phyloP scores from a whole-genome alignment of 1,140 invertebrate species.

The Megathymus violae region DNA sequence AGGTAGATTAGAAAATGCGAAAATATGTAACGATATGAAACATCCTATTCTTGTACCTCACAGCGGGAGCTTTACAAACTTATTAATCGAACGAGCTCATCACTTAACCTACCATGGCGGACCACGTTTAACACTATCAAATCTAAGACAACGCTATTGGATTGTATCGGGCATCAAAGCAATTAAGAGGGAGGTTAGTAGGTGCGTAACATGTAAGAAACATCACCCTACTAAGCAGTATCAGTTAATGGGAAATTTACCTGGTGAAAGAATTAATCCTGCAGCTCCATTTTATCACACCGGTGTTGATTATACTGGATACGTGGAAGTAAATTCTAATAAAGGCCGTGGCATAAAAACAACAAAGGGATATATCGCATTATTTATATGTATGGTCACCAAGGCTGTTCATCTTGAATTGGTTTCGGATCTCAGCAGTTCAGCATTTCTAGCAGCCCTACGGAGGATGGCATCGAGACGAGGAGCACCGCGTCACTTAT shows the following conservation, averaged over 20 bases:
- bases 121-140: constrained; percentile 24
- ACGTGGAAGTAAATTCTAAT: constrained; percentile 51
- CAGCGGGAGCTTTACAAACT: constrained; percentile 44
- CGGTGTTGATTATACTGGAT: constrained; percentile 72
- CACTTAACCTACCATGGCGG: constrained; percentile 41
- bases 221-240: constrained; percentile 9
- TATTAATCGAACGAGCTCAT: constrained; percentile 55
- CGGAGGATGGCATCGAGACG: constrained; percentile 3
- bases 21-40: constrained; percentile 54
- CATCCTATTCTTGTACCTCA: constrained; percentile 71
- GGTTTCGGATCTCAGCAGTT: constrained; percentile 34
- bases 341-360: constrained; percentile 48
- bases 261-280: constrained; percentile 40
- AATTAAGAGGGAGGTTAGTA: constrained; percentile 34
- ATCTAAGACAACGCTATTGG: constrained; percentile 55
- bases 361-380: constrained; percentile 64
- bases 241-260: constrained; percentile 64
- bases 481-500: constrained; percentile 3
- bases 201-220: constrained; percentile 42
- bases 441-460: constrained; percentile 6
- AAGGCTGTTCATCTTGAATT: constrained; percentile 74
- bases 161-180: constrained; percentile 39
- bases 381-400: constrained; percentile 75
- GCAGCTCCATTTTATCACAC: constrained; percentile 55
- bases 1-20: constrained; percentile 56